phyloP scores from a whole-genome alignment of 1,140 invertebrate genomes.

The Leptonema lineaticorne region DNA sequence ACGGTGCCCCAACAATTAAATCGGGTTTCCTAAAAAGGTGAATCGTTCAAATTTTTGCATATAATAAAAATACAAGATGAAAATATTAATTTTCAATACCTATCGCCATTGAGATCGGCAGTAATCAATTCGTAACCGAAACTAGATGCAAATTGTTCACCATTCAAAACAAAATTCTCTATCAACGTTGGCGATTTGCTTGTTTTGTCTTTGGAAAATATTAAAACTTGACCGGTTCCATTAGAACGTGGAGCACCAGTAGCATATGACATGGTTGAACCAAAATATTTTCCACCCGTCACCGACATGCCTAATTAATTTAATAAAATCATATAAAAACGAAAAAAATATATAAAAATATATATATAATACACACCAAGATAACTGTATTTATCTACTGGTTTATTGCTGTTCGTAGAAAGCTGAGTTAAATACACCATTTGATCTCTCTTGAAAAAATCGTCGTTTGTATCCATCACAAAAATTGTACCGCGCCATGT shows the following conservation, averaged over 20 bases:
- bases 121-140: conserved; percentile 86
- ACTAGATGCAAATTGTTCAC: conserved; percentile 85
- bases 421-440: conserved; percentile 74
- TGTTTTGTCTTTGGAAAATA: conserved; percentile 66
- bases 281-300: conserved; percentile 77
- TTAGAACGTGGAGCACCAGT: conserved; percentile 84
- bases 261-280: conserved; percentile 67
- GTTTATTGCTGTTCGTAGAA: conserved; percentile 62
- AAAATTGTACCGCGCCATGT: conserved; percentile 89
- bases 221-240: conserved; percentile 81
- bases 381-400: conserved; percentile 89
- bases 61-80: background rate
- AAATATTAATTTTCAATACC: conserved; percentile 57
- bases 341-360: conserved; percentile 13
- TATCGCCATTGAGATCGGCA: conserved; percentile 85
- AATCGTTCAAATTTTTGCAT: background rate
- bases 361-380: conserved; percentile 60
- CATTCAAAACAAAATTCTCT: conserved; percentile 66
- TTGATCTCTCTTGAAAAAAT: conserved; percentile 75
- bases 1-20: conserved; percentile 87
- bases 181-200: conserved; percentile 57
- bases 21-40: conserved; percentile 70
- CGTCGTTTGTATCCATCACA: conserved; percentile 71
- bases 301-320: conserved; percentile 77
- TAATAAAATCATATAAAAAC: background rate